Conservation (phyloP, 2,888 invertebrate species). For the Plebejus melissa region DNA sequence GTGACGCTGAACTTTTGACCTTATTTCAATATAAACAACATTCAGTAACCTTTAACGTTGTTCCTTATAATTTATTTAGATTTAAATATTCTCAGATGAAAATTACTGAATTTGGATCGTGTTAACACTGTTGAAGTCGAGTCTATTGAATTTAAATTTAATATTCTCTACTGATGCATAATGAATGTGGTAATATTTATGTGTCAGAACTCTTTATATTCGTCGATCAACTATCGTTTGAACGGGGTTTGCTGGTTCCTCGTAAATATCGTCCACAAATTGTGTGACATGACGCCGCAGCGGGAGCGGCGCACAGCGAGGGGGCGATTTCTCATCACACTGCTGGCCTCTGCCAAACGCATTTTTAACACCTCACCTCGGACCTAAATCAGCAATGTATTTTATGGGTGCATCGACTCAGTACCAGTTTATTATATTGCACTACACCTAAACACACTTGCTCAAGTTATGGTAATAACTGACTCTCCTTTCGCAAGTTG, state of each 20-base stretch:
- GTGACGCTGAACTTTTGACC: neutral
- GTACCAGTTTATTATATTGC: constrained; percentile 34
- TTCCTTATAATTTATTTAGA: neutral
- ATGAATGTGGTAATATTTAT: constrained; percentile 3
- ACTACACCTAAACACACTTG: neutral
- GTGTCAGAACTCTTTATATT: constrained; percentile 22
- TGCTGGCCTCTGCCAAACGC: constrained; percentile 69
- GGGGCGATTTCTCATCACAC: constrained; percentile 74
- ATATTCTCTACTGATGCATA: constrained; percentile 4
- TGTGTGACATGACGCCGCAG: constrained; percentile 65
- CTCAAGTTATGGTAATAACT: neutral
- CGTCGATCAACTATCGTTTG: constrained; percentile 37
- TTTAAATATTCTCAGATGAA: neutral
- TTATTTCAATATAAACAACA: neutral
- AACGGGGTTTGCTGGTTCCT: constrained; percentile 64
- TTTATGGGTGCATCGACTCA: constrained; percentile 62
- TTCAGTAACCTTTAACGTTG: neutral
- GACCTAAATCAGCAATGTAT: constrained; percentile 68
- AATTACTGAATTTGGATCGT: neutral
- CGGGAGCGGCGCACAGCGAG: constrained; percentile 70
- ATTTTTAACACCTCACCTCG: constrained; percentile 74
- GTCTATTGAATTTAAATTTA: constrained; percentile 19
- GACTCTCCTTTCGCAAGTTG: neutral
- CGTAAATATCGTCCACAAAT: constrained; percentile 74
- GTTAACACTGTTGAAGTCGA: neutral